phyloP scores from a whole-genome alignment of 2,113 vertebrate genomes.

The Haplochromis burtoni region DNA sequence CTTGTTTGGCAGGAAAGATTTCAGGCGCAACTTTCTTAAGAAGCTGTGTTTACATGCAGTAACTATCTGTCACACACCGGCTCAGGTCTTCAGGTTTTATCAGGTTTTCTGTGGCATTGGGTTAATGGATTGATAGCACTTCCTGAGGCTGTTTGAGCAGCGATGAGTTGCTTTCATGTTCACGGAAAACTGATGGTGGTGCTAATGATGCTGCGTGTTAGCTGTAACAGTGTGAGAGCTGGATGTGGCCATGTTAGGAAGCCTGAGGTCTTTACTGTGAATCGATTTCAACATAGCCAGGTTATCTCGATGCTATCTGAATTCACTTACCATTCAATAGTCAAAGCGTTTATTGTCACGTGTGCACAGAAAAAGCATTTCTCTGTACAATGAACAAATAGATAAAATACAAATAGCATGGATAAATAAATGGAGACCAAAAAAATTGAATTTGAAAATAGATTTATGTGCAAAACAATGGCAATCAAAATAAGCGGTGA shows the following conservation, averaged over 20 bases:
- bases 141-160: neutral
- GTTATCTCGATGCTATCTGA: neutral
- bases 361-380: neutral
- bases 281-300: neutral
- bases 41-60: neutral
- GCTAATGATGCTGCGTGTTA: neutral
- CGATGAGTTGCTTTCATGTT: neutral
- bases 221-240: neutral
- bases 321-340: neutral
- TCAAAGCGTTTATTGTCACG: rapidly evolving
- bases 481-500: neutral
- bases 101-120: rapidly evolving
- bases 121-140: neutral
- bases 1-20: neutral
- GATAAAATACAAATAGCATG: neutral
- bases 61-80: neutral
- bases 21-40: neutral
- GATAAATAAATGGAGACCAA: neutral
- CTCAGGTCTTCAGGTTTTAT: neutral
- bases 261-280: neutral
- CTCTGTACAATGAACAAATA: neutral
- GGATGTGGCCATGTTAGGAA: neutral
- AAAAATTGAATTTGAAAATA: rapidly evolving
- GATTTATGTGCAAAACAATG: neutral
- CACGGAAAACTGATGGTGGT: neutral